Base-by-base conservation (phyloP, 2,888 invertebrate genomes). In the Scrobipalpa atriplicella region DNA sequence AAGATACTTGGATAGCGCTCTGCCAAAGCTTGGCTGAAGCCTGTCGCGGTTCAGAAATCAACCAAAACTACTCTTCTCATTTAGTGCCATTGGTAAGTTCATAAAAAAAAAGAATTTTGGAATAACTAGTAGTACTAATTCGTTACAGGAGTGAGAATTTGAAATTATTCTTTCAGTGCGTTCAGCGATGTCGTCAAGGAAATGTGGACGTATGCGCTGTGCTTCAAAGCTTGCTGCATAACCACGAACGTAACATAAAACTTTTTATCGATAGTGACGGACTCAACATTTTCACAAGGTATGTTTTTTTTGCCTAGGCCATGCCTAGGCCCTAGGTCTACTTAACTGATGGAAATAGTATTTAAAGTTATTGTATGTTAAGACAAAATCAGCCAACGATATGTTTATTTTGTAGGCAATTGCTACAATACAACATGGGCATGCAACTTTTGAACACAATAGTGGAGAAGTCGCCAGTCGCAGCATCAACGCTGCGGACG, bases 1-100 rank as follows among this genome's bases (percentile, higher is more conserved):
- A 83, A 69, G 88, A 89, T 47, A 84, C 84, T 6, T 90, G 87
- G 91, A 80, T 76, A 54, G 82, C 88, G 0, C 79, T 93, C 8
- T 92, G 92, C 71, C 81, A 78, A 10, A 84, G 90, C 69, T 75
- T 92, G 2, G 79, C 85, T 10, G 85, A 86, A 68, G 74, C 80
- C 7, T 92, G 90, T 68, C 73, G 76, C 2, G 78, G 76, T 21
- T 78, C 75, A 8, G 73, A 81, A 65, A 69, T 71, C 0, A 92
- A 90, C 72, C 90, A 92, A 74, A 82, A 76, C 36, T 83, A 81
- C 66, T 88, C 90, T 70, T 81, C 87, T 0, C 84, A 88, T 71
- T 77, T 93, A n/a, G 78, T 93, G 51, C 84, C 89, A 47, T 68
- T 81, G 75, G 92, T 91, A 78, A 77, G 79, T 9, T 16, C 13